Conservation (phyloP, 2,888 invertebrate genomes). For the Halictus quadricinctus region DNA sequence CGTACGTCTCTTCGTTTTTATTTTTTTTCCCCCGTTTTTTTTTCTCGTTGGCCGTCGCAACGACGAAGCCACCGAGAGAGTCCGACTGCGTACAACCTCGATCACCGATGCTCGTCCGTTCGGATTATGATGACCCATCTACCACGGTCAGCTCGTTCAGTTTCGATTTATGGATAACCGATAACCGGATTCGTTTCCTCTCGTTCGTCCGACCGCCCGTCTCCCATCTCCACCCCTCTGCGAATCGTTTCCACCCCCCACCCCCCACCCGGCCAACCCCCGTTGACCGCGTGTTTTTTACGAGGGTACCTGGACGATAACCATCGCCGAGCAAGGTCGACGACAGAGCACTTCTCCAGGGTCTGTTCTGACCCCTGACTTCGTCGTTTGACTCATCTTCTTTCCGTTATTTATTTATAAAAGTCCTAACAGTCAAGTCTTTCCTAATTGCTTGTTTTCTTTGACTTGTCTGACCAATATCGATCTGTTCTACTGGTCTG, state of each 20-base stretch:
- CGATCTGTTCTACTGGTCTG: too few relatives aligned
- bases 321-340: conserved; percentile 49
- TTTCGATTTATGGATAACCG: conserved; percentile 73
- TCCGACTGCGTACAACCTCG: conserved; percentile 49
- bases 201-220: conserved; percentile 31
- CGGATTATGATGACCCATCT: conserved; percentile 71
- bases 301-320: conserved; percentile 60
- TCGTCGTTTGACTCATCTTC: not conserved
- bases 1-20: conserved; percentile 6
- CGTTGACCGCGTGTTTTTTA: conserved; percentile 57
- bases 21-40: conserved; percentile 22
- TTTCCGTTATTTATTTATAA: not conserved
- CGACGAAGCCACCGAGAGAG: conserved; percentile 50
- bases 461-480: too few relatives aligned
- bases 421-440: too few relatives aligned
- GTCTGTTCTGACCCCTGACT: not conserved
- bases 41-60: not conserved
- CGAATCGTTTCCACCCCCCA: conserved; percentile 11
- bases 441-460: too few relatives aligned
- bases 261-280: not conserved
- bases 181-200: conserved; percentile 67
- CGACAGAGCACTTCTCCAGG: conserved; percentile 52
- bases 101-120: conserved; percentile 60
- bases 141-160: conserved; percentile 69
- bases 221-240: conserved; percentile 7